Evolutionary conservation across 2,113 vertebrate species (phyloP).

Genomic region (Rhadina sibilatrix): DNA sequence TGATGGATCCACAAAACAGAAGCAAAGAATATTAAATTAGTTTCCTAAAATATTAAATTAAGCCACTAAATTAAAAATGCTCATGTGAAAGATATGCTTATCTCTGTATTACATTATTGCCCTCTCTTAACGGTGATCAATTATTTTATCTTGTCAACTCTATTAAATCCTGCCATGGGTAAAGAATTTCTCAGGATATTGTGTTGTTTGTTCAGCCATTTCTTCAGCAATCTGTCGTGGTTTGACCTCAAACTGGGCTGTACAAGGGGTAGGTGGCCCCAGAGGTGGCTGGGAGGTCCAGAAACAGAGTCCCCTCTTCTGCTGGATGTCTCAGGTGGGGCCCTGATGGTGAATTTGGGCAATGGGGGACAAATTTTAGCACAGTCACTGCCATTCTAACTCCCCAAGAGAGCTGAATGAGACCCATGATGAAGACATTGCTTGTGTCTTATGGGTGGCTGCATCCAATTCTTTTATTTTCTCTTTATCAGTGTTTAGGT

Average conservation of each 20-base stretch:
- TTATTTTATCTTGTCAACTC: background rate
- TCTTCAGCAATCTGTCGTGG: background rate
- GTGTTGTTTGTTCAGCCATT: background rate
- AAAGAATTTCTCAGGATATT: background rate
- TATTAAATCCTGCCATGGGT: background rate
- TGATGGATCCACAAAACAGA: background rate
- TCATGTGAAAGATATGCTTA: background rate
- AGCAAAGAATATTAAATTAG: background rate
- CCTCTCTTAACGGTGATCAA: background rate
- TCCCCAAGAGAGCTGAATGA: background rate
- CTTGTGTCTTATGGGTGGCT: background rate
- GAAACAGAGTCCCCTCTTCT: background rate
- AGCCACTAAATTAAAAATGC: background rate
- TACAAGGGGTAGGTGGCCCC: background rate
- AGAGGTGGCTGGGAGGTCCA: background rate
- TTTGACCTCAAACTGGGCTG: background rate
- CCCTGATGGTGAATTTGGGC: background rate
- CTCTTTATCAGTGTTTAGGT: background rate
- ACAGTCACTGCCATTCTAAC: background rate
- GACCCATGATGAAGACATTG: background rate
- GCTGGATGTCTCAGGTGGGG: background rate
- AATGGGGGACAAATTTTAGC: background rate
- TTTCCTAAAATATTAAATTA: slow-evolving; percentile 3
- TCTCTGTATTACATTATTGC: background rate
- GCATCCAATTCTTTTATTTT: background rate